phyloP scores from a whole-genome alignment of 2,113 vertebrate species.

The Notarius lentiginosus region DNA sequence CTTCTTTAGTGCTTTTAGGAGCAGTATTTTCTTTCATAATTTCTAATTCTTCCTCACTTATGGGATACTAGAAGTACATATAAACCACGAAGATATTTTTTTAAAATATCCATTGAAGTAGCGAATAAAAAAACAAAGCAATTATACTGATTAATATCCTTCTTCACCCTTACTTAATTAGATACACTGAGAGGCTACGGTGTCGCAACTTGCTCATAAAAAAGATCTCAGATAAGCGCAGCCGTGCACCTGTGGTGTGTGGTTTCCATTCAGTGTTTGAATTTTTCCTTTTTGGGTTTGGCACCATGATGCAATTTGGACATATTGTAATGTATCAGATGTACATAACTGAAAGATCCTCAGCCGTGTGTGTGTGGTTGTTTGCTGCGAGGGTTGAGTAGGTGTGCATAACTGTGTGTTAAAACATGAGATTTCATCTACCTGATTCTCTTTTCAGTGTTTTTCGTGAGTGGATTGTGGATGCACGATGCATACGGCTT shows the following conservation, averaged over 20 bases:
- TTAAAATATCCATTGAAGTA: background rate
- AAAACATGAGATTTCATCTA: background rate
- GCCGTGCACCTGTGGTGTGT: slow-evolving; percentile 26
- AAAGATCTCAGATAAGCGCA: background rate
- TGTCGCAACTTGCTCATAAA: background rate
- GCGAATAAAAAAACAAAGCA: background rate
- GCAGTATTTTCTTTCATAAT: no score
- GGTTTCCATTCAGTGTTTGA: slow-evolving; percentile 23
- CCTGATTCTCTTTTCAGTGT: no score
- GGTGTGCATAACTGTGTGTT: background rate
- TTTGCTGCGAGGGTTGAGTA: background rate
- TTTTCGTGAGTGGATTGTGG: background rate
- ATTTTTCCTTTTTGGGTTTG: slow-evolving; percentile 16
- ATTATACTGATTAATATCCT: background rate
- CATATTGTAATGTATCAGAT: background rate
- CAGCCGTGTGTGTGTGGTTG: background rate
- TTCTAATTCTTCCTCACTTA: no score
- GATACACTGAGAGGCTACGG: background rate
- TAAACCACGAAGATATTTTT: background rate
- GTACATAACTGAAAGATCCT: background rate
- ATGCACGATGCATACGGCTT: background rate
- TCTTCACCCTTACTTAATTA: background rate
- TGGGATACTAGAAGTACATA: no score
- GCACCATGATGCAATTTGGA: background rate
- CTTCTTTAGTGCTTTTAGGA: no score